These are phyloP conservation scores for Delphinus delphis DNA, from an alignment of 2,113 vertebrate genomes.

Conservation along the genomic window DNA sequence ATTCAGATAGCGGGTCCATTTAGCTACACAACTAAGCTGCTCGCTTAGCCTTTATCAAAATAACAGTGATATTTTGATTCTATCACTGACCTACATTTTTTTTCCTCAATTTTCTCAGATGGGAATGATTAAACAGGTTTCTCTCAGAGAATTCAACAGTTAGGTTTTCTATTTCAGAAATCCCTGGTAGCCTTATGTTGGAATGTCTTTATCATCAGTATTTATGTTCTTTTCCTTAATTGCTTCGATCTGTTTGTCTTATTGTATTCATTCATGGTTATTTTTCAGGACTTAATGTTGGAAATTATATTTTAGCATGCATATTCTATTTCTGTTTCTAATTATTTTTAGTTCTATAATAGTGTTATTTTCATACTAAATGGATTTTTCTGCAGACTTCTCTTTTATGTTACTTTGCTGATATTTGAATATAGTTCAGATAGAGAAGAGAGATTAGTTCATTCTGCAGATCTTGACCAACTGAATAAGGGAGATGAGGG, in stretches of 20 bases:
- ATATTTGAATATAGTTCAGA: neutral
- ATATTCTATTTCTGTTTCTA: conserved; percentile 27
- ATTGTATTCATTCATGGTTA: neutral
- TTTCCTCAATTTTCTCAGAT: conserved; percentile 1
- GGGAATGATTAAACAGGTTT: neutral
- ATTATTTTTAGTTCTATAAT: neutral
- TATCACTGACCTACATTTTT: neutral
- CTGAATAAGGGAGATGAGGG: neutral
- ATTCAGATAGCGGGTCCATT: neutral
- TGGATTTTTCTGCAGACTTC: neutral
- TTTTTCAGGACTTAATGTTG: conserved; percentile 7
- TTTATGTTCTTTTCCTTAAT: conserved; percentile 11
- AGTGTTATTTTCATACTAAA: neutral
- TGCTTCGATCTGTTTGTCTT: conserved; percentile 40
- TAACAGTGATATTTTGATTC: neutral
- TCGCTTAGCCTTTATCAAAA: neutral
- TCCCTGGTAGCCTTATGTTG: neutral
- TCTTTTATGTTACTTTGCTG: neutral
- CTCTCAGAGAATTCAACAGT: neutral
- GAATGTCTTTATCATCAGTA: neutral
- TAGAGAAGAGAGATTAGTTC: neutral
- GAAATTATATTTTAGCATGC: neutral
- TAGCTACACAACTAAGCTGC: neutral
- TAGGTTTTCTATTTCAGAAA: conserved; percentile 42
- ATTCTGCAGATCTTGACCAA: neutral